Percentiles rank a stretch among this genome's conserved stretches.
phyloP scores from a whole-genome alignment of 2,113 vertebrate species.

The Nycticorax nycticorax region DNA sequence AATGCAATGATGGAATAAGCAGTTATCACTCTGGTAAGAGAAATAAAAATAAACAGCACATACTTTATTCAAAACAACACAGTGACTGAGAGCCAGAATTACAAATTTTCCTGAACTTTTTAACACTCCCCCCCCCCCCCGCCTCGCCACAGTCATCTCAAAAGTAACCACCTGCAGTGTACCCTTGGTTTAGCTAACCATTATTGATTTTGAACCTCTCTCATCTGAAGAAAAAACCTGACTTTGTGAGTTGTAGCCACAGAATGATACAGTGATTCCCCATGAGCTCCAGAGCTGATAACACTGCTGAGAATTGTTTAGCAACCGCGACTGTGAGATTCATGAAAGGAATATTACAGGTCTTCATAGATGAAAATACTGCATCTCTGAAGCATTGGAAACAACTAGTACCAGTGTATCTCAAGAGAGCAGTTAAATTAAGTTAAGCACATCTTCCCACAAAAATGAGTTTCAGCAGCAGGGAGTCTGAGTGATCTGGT shows the following conservation, averaged over 20 bases:
- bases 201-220: neutral
- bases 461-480: neutral
- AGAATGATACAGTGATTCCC: conserved; percentile 1
- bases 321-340: neutral
- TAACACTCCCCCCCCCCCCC: fast-evolving
- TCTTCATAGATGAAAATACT: conserved; percentile 28
- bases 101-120: neutral
- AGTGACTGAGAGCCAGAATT: neutral
- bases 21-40: neutral
- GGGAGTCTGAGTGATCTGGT: neutral
- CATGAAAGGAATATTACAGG: conserved; percentile 1
- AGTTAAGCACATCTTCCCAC: neutral
- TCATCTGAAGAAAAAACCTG: neutral
- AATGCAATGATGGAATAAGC: neutral
- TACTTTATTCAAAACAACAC: neutral
- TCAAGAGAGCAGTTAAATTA: conserved; percentile 6
- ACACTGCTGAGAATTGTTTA: neutral
- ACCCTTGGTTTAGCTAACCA: neutral
- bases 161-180: neutral
- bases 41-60: neutral
- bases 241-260: neutral
- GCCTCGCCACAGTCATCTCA: neutral
- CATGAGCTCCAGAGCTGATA: neutral
- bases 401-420: neutral
- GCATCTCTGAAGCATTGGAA: neutral